These are phyloP conservation scores for Aptenodytes patagonicus DNA, from an alignment of 2,113 vertebrate species.

Conservation along the genomic window DNA sequence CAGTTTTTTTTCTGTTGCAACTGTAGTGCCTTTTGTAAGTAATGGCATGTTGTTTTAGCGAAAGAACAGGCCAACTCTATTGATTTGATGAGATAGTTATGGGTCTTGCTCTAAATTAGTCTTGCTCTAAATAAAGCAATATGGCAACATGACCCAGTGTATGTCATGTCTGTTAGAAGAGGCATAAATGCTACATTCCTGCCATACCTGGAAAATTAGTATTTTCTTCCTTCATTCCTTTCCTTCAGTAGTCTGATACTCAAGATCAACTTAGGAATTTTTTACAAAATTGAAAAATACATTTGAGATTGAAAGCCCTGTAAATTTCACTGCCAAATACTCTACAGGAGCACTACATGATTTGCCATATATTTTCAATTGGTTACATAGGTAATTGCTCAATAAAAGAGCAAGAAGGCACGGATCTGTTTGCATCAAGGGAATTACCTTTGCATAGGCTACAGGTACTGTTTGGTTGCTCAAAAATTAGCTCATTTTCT, in stretches of 20 bases:
- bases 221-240: not conserved
- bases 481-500: not conserved
- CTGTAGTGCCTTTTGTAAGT: not conserved
- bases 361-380: not conserved
- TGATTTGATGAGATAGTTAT: not conserved
- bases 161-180: not conserved
- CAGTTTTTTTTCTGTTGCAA: not conserved
- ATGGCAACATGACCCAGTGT: not conserved
- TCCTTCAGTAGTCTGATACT: not conserved
- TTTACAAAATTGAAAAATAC: not conserved
- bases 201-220: not conserved
- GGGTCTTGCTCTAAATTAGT: not conserved
- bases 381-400: not conserved
- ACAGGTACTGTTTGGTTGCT: not conserved
- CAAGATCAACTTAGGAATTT: not conserved
- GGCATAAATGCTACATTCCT: not conserved
- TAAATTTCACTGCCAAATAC: not conserved
- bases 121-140: not conserved
- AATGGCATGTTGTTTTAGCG: rapidly evolving
- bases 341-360: not conserved
- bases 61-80: not conserved
- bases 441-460: not conserved
- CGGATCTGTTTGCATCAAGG: not conserved
- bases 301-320: not conserved
- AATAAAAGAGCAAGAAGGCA: not conserved